Evolutionary conservation across 2,888 invertebrate species (phyloP).

Genomic region (Hirtodrosophila alboralis): DNA sequence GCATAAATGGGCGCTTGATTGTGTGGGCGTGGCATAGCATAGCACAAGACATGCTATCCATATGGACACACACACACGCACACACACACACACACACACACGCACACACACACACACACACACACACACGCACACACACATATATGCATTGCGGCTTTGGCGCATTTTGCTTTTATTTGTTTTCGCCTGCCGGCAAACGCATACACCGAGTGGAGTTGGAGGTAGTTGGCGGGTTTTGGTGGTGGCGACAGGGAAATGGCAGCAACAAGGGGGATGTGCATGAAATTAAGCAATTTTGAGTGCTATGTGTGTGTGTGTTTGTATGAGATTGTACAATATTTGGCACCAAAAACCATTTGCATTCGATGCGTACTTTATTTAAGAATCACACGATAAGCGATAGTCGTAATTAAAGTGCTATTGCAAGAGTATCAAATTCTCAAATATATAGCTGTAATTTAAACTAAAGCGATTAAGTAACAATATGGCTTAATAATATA

Average conservation of each 20-base stretch:
- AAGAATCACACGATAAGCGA: conserved; percentile 23
- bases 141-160: conserved; percentile 70
- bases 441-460: not conserved
- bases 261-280: conserved; percentile 34
- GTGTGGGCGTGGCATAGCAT: conserved; percentile 70
- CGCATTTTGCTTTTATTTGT: conserved; percentile 69
- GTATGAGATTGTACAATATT: conserved; percentile 26
- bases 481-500: no score
- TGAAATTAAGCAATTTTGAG: conserved; percentile 76
- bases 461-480: not conserved
- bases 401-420: conserved; percentile 12
- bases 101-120: conserved; percentile 28
- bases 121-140: conserved; percentile 19
- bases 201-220: conserved; percentile 24
- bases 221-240: no score
- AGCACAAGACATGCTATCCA: conserved; percentile 44
- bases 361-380: conserved; percentile 30
- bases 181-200: conserved; percentile 50
- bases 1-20: conserved; percentile 79
- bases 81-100: conserved; percentile 33
- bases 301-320: conserved; percentile 16
- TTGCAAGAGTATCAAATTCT: not conserved
- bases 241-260: not conserved
- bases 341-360: conserved; percentile 42
- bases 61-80: conserved; percentile 20